Evolutionary conservation across 2,888 invertebrate genomes (phyloP).

Genomic region (Notocelia uddmanniana): DNA sequence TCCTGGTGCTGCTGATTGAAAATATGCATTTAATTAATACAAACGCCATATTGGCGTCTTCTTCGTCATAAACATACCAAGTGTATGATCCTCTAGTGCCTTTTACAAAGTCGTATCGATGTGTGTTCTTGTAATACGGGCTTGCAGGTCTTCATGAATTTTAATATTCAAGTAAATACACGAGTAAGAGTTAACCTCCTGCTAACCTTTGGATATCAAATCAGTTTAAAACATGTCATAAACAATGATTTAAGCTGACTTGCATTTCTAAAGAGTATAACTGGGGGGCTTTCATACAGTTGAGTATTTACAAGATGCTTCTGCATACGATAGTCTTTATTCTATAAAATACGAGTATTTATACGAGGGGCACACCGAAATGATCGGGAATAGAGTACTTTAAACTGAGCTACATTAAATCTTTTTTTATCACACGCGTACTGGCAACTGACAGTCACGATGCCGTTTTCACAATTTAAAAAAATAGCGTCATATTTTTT

Average conservation of each 20-base stretch:
- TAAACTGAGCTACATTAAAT: too few relatives aligned
- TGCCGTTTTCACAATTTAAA: too few relatives aligned
- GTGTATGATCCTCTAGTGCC: conserved; percentile 15
- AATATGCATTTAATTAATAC: conserved; percentile 26
- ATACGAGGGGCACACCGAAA: too few relatives aligned
- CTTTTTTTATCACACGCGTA: too few relatives aligned
- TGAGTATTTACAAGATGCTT: background rate
- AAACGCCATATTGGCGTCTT: conserved; percentile 2
- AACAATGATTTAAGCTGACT: conserved; percentile 1
- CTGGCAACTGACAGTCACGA: too few relatives aligned
- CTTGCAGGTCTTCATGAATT: conserved; percentile 17
- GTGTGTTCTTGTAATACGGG: conserved; percentile 10
- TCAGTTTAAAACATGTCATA: conserved; percentile 20
- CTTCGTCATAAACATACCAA: conserved; percentile 10
- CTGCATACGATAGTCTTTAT: background rate
- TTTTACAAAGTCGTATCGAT: conserved; percentile 20
- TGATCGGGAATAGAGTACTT: too few relatives aligned
- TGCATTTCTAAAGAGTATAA: conserved; percentile 6
- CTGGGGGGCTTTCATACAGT: too few relatives aligned
- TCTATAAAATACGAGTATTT: too few relatives aligned
- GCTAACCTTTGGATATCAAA: conserved; percentile 17
- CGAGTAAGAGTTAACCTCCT: conserved; percentile 5
- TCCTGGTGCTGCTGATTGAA: conserved; percentile 1
- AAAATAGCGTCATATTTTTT: too few relatives aligned
- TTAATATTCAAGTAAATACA: conserved; percentile 28